Base-by-base conservation (phyloP, 2,797 vertebrate species). In the Pipistrellus pygmaeus region DNA sequence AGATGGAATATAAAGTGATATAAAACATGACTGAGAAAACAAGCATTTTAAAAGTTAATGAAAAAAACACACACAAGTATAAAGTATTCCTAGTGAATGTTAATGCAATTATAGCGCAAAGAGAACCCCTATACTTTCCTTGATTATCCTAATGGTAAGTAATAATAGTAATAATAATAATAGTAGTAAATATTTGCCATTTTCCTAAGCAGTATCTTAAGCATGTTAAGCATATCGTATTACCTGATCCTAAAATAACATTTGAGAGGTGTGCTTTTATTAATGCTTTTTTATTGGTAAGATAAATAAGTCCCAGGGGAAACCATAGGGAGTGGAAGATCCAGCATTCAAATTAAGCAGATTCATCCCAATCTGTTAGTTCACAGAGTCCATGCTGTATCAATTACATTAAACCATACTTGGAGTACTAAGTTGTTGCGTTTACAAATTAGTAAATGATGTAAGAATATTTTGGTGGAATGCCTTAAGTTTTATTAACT, bases 1-100 rank as follows among this genome's bases (percentile, higher is more conserved):
- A 97, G 96, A 97, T 97, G 97, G 97, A 95, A 90, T 86, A 88
- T 95, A 96, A 97, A 96, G 95, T 75, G 57, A 69, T 88, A 95
- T 94, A 72, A 94, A 95, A 94, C 69, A 93, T 77, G 93, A 84
- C 75, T 53, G 51, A 91, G 71, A 60, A 95, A 96, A 83, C 89
- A 95, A 76, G 57, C 68, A 94, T 90, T 87, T 91, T 90, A 94
- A 95, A 97, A 95, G 76, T 90, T 96, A 97, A 94, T 93, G 85
- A 82, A 82, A 55, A 85, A n/a, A 95, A 68, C n/a, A 17, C 44
- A 3, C 44, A 48, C 23, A 91, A 82, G 7, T 62, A 84, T 92
- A 89, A 93, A 95, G 46, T 75, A 90, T 27, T 11, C 27, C 6
- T 57, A 53, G 17, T 55, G 30, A 85, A 68, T 76, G n/a, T 25